phyloP scores from a whole-genome alignment of 2,113 vertebrate genomes.

The Cynoglossus semilaevis region DNA sequence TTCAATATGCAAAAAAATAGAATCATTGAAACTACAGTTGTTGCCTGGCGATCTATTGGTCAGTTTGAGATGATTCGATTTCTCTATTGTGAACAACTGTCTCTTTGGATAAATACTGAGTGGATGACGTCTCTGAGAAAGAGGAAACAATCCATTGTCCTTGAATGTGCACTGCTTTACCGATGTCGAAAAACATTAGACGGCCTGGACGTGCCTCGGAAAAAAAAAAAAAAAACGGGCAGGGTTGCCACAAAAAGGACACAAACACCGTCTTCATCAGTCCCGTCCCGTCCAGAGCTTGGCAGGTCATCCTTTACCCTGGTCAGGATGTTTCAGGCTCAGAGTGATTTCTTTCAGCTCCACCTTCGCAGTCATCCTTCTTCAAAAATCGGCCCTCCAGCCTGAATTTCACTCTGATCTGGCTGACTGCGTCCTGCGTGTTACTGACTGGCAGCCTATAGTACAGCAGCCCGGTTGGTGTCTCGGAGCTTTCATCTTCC shows the following conservation, averaged over 20 bases:
- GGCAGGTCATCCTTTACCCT: conserved; percentile 26
- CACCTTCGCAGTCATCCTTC: conserved; percentile 32
- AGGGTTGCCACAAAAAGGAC: background rate
- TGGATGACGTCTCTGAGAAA: background rate
- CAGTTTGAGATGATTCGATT: background rate
- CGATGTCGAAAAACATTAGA: conserved; percentile 16
- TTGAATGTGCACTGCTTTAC: conserved; percentile 13
- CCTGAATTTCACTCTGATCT: conserved; percentile 48
- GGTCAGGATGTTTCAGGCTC: conserved; percentile 30
- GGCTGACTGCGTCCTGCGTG: conserved; percentile 37
- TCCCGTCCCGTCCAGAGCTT: background rate
- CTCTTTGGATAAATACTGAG: conserved; percentile 16
- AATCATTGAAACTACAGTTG: background rate
- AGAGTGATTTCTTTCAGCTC: conserved; percentile 50
- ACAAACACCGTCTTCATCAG: conserved; percentile 13
- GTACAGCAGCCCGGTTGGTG: conserved; percentile 31
- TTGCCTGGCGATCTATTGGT: background rate
- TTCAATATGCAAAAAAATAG: background rate
- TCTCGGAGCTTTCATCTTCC: conserved; percentile 55
- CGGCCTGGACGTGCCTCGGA: conserved; percentile 1
- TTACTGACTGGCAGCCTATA: conserved; percentile 46
- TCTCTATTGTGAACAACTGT: conserved; percentile 14
- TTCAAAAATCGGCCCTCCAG: conserved; percentile 44
- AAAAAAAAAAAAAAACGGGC: too few species aligned
- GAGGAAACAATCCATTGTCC: conserved; percentile 12